Percentiles rank a stretch among this genome's conserved stretches.
These are phyloP conservation scores for Egretta garzetta DNA, from an alignment of 2,113 vertebrate genomes.

Conservation along the genomic window DNA sequence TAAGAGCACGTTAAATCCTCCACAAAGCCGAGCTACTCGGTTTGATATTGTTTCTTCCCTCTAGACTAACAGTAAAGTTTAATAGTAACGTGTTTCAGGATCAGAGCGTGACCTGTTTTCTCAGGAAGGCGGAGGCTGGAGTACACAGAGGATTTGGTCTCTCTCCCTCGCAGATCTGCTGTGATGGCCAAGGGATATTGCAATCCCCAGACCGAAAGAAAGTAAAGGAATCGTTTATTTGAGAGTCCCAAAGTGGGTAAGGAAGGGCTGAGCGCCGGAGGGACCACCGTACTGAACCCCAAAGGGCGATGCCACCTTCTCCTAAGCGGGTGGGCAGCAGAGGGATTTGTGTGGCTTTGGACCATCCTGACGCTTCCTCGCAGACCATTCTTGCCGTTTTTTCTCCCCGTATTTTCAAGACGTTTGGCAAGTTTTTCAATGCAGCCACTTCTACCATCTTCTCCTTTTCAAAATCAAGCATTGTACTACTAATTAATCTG, in stretches of 20 bases:
- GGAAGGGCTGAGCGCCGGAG: neutral
- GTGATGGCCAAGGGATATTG: neutral
- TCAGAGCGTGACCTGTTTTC: neutral
- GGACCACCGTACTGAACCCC: neutral
- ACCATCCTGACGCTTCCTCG: neutral
- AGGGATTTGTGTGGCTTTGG: neutral
- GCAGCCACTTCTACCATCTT: slow-evolving; percentile 10
- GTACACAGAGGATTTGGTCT: neutral
- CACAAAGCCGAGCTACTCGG: neutral
- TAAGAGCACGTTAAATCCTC: slow-evolving; percentile 4
- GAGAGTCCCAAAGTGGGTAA: neutral
- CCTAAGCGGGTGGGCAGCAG: rapidly evolving
- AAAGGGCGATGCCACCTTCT: neutral
- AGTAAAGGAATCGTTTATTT: neutral
- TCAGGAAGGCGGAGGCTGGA: neutral
- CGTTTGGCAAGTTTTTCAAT: neutral
- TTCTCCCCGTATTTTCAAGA: neutral
- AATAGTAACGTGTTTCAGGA: neutral
- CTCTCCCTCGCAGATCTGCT: neutral
- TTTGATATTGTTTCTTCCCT: neutral
- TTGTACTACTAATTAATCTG: slow-evolving; percentile 59
- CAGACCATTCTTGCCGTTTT: neutral
- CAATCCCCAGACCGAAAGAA: neutral
- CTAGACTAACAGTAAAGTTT: neutral
- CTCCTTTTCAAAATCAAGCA: slow-evolving; percentile 41